Evolutionary conservation across 2,888 invertebrate species (phyloP).

Genomic region (Pristionchus entomophagus): DNA sequence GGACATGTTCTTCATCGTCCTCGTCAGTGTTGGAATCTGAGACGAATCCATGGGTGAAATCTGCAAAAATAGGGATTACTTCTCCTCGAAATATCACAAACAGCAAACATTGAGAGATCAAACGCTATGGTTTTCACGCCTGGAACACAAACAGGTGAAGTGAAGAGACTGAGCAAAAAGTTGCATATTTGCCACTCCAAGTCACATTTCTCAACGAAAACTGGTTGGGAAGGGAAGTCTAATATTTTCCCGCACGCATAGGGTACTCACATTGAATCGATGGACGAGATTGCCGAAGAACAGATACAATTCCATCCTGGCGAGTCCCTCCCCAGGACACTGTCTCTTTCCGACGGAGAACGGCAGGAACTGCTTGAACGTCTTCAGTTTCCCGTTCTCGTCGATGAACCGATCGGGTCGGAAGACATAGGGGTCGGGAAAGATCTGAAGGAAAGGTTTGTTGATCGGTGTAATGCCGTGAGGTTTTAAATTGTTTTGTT

Average conservation of each 20-base stretch:
- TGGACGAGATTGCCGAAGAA: conserved; percentile 58
- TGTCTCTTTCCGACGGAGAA: conserved; percentile 62
- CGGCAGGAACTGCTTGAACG: conserved; percentile 51
- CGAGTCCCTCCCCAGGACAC: conserved; percentile 60
- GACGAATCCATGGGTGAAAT: not conserved
- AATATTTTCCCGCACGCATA: too few relatives aligned
- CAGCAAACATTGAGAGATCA: too few relatives aligned
- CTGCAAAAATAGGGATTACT: not conserved
- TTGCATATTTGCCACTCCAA: too few relatives aligned
- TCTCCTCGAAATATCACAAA: not conserved
- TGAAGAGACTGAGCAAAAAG: too few relatives aligned
- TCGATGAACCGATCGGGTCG: conserved; percentile 53
- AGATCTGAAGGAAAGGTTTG: conserved; percentile 47
- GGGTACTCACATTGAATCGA: conserved; percentile 54
- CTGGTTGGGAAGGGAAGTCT: too few relatives aligned
- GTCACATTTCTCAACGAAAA: too few relatives aligned
- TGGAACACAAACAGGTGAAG: too few relatives aligned
- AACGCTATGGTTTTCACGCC: too few relatives aligned
- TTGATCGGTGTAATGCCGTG: too few relatives aligned
- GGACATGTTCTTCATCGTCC: not conserved
- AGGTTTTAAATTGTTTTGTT: too few relatives aligned
- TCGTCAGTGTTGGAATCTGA: conserved; percentile 8
- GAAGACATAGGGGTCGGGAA: conserved; percentile 55
- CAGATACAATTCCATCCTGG: conserved; percentile 56
- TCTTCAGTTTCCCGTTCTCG: conserved; percentile 42